Evolutionary conservation across 2,797 vertebrate species (phyloP), one percentile per base, ranked within the genome.

Genomic region (Clarias platycephalus): DNA sequence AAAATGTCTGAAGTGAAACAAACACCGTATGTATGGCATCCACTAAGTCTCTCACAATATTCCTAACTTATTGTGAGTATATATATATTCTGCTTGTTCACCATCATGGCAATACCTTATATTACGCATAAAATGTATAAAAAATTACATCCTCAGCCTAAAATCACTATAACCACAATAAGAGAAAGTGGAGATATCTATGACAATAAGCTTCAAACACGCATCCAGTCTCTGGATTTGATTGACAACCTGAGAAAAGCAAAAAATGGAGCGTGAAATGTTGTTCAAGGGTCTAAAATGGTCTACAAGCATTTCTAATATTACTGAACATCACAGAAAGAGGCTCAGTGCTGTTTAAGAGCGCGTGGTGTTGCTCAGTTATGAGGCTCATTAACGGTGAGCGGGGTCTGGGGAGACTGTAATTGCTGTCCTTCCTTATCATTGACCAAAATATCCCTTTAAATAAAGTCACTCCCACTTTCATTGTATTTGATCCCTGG

Each of bases 391-490:
- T 77, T 77, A 77, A 24, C 31, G 2, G 57, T 37, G 55, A 77
- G 58, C 31, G 15, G 75, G 75, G 20, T 77, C 75, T n/a, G 55
- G 75, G 75, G 75, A 77, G 57, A 77, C 22, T 20, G 55, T 77
- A 77, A 77, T 60, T 37, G 57, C 22, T 16, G 57, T 77, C 57
- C 55, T 77, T 77, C 75, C 12, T 60, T 77, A 77, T 77, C 57
- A 77, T 77, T 77, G 57, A 77, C 75, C 4, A 77, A 77, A 77
- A 77, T 77, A 77, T 60, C 57, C 20, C 10, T 7, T 37, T 77
- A 37, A 77, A 37, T 7, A 60, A 60, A 77, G 20, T 7, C 55
- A 58, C 31, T 60, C 55, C 18, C 75, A 15, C 10, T 4, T 77
- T 77, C 12, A 77, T 37, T 20, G 26, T 34, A 22, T 58, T 24